These are phyloP conservation scores for Toxotes lorentzi DNA, from an alignment of 2,797 vertebrate genomes.

Conservation along the genomic window DNA sequence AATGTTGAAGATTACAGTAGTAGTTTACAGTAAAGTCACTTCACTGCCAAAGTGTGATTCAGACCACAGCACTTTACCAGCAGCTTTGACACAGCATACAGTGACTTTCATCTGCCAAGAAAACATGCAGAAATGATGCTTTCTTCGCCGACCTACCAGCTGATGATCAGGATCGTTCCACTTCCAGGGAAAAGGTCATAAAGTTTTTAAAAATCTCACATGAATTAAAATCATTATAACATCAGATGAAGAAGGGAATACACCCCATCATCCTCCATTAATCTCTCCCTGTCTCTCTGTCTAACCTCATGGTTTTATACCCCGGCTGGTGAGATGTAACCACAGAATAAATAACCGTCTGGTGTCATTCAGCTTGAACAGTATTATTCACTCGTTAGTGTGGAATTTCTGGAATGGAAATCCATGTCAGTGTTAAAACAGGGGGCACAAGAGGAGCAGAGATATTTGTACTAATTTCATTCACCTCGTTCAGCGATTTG, in stretches of 20 bases:
- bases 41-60: neutral
- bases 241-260: neutral
- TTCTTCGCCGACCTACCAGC: conserved; percentile 10
- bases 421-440: conserved; percentile 22
- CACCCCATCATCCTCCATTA: neutral
- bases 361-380: conserved; percentile 34
- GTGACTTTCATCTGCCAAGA: neutral
- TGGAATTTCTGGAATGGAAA: conserved; percentile 43
- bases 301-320: conserved; percentile 18
- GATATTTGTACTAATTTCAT: too few relatives aligned
- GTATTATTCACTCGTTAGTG: conserved; percentile 41
- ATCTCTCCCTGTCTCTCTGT: neutral
- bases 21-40: neutral
- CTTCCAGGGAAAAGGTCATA: neutral
- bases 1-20: neutral
- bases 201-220: too few relatives aligned
- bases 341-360: conserved; percentile 35
- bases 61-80: neutral
- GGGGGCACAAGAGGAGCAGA: neutral
- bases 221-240: neutral
- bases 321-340: conserved; percentile 18
- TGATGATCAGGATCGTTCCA: neutral
- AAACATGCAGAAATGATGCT: neutral
- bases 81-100: neutral
- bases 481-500: neutral